Evolutionary conservation across 2,797 vertebrate species (phyloP).

Genomic region (Myotis daubentonii): DNA sequence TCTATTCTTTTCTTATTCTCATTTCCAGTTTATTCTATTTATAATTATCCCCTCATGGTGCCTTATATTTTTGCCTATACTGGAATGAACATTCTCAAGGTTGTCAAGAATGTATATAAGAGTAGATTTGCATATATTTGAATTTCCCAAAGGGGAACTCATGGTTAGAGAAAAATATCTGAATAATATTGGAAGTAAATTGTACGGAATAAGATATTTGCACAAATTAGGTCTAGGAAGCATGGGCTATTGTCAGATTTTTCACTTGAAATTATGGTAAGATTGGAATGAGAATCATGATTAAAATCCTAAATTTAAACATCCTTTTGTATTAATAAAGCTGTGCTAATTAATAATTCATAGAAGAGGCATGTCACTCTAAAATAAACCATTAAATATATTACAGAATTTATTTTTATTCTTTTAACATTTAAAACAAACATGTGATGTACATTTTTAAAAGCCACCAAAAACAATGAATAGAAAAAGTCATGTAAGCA

Average conservation of each 20-base stretch:
- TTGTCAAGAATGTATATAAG: conserved; percentile 10
- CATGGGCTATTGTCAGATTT: not conserved
- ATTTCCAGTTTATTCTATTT: not conserved
- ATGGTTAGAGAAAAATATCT: conserved; percentile 24
- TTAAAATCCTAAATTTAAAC: not conserved
- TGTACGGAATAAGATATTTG: not conserved
- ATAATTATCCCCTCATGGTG: not conserved
- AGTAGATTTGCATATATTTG: not conserved
- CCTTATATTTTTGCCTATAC: not conserved
- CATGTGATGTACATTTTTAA: not conserved
- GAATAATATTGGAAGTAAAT: conserved; percentile 4
- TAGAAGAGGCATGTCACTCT: not conserved
- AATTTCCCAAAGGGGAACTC: not conserved
- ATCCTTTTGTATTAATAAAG: not conserved
- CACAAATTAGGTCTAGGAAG: not conserved
- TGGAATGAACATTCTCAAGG: conserved; percentile 7
- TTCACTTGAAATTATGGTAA: not conserved
- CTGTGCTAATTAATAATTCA: not conserved
- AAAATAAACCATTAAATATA: conserved; percentile 11
- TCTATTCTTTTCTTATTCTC: not conserved
- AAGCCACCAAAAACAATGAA: not conserved
- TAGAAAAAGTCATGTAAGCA: not conserved
- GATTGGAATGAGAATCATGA: not conserved
- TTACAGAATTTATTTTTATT: conserved; percentile 5
- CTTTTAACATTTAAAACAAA: conserved; percentile 1